Evolutionary conservation across 2,797 vertebrate genomes (phyloP), one percentile per base, ranked within the genome.

Genomic region (Siniperca scherzeri): DNA sequence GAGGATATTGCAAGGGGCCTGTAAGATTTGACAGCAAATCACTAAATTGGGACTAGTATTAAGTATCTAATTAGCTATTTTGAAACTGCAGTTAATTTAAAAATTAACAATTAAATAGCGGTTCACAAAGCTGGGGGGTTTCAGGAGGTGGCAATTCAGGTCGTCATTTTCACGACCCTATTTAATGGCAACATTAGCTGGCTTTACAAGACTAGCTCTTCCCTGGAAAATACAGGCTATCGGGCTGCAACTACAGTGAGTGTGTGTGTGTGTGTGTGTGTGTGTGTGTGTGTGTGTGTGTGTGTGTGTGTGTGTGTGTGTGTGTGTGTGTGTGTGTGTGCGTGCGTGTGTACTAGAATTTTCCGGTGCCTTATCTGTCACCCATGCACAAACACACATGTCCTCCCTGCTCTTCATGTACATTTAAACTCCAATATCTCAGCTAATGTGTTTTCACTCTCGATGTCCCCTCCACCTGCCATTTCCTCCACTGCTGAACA

Each of bases 361-460:
- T 38, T 9, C 22, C 22, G 2, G n/a, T 66, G 42, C 33, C 42
- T 8, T 25, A 27, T 80, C 36, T 53, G 74, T 65, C 57, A n/a
- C 19, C 7, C 14, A 42, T 67, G 22, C 13, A 81, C 44, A 70
- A 33, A 71, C 66, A 87, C 59, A 70, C 30, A 56, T 21, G 40
- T 27, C 33, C 27, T 30, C 16, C 25, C 13, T 33, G 38, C 42
- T 78, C 11, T 70, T 60, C 68, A 30, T 81, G 70, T 33, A 62
- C 59, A 59, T 65, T 69, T 25, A 19, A 50, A 74, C 25, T 0
- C 25, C 52, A 44, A 14, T 62, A 57, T 64, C 64, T 57, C 61
- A 40, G 21, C 56, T 82, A 73, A 87, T 80, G 84, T 80, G 73
- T 88, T 88, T 87, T 69, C 22, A 25, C 81, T 80, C 59, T 40